These are phyloP conservation scores for Diabrotica undecimpunctata DNA, from an alignment of 1,140 invertebrate species.

Conservation along the genomic window DNA sequence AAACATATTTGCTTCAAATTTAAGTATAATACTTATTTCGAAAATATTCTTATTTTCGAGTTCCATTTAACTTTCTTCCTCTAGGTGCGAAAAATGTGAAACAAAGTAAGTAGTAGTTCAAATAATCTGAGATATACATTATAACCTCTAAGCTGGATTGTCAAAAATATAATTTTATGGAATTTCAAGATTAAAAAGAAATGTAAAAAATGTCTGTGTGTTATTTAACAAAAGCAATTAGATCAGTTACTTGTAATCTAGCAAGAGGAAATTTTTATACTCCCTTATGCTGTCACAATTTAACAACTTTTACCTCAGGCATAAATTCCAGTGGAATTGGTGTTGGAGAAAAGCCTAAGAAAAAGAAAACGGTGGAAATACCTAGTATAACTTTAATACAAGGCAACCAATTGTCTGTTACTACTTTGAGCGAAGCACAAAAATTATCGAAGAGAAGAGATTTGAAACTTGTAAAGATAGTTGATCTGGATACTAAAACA, in stretches of 20 bases:
- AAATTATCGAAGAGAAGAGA: constrained; percentile 59
- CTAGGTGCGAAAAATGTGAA: no score
- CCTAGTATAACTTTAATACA: constrained; percentile 45
- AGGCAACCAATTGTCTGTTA: constrained; percentile 33
- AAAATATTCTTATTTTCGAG: no score
- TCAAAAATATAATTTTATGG: no score
- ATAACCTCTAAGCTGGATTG: no score
- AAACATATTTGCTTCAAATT: no score
- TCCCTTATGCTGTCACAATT: background rate
- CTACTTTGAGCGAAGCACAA: constrained; percentile 54
- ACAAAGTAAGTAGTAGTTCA: no score
- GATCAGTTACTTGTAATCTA: background rate
- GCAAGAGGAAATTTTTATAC: background rate
- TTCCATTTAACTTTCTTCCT: no score
- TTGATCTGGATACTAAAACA: constrained; percentile 60
- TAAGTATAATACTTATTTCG: no score
- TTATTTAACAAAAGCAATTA: background rate
- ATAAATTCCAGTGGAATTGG: background rate
- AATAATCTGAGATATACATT: no score
- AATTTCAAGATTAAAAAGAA: background rate
- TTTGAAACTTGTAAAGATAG: constrained; percentile 61
- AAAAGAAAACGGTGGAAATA: constrained; percentile 34
- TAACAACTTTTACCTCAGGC: background rate
- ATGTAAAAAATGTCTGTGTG: background rate
- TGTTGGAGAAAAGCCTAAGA: constrained; percentile 26